phyloP scores from a whole-genome alignment of 2,113 vertebrate genomes.

The Lontra canadensis region DNA sequence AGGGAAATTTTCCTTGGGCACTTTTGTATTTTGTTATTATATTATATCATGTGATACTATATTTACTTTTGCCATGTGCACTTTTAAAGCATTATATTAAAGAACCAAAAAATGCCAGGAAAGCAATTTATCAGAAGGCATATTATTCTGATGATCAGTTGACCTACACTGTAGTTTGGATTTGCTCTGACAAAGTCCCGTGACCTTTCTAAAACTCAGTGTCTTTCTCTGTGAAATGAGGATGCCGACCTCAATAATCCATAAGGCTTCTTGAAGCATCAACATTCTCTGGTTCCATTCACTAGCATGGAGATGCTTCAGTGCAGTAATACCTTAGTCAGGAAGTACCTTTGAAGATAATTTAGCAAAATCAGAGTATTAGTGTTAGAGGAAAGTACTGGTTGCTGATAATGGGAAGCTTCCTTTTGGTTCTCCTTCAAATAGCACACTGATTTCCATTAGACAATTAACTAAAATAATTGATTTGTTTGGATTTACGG shows the following conservation, averaged over 20 bases:
- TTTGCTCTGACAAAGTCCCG: constrained; percentile 8
- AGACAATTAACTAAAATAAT: constrained; percentile 29
- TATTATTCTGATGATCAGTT: background rate
- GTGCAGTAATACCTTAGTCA: background rate
- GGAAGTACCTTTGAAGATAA: constrained; percentile 5
- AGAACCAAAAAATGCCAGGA: background rate
- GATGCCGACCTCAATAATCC: background rate
- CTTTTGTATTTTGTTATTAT: background rate
- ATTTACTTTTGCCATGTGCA: background rate
- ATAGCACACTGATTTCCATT: background rate
- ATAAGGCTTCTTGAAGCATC: background rate
- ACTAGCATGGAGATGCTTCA: background rate
- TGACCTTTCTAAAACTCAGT: background rate
- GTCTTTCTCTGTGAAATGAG: constrained; percentile 11
- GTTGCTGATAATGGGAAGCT: background rate
- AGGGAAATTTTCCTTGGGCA: background rate
- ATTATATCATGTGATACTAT: background rate
- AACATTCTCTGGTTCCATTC: background rate
- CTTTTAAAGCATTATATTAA: background rate
- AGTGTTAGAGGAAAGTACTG: constrained; percentile 2
- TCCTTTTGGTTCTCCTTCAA: constrained; percentile 28
- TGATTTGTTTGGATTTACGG: constrained; percentile 44
- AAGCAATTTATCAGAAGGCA: background rate
- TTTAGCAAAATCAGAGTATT: background rate
- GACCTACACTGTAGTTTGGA: background rate